Conservation (phyloP, 2,888 invertebrate genomes). For the Baccha elongata region DNA sequence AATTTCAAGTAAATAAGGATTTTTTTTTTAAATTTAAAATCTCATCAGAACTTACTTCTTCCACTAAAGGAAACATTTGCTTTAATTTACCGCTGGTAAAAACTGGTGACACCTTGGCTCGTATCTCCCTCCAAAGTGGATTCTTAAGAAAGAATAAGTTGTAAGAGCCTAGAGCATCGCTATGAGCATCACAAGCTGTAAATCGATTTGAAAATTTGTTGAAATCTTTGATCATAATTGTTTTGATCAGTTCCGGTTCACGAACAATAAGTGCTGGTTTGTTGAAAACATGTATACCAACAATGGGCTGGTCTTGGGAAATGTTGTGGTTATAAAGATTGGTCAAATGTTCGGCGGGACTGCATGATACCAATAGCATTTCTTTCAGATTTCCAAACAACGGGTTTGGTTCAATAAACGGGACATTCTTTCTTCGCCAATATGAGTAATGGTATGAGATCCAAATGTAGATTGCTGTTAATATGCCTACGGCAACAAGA, state of each 20-base stretch:
- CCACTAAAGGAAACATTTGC: constrained; percentile 12
- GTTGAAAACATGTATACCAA: constrained; percentile 82
- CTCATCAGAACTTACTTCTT: neutral
- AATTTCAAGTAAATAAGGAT: neutral
- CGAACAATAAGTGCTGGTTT: constrained; percentile 82
- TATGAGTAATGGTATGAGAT: constrained; percentile 80
- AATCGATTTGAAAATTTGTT: constrained; percentile 80
- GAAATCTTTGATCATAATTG: constrained; percentile 82
- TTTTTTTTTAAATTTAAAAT: neutral
- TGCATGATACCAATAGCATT: constrained; percentile 76
- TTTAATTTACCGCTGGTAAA: constrained; percentile 75
- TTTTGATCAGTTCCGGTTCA: constrained; percentile 82
- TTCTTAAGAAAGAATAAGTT: constrained; percentile 82
- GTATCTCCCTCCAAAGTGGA: constrained; percentile 82
- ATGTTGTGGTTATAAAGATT: constrained; percentile 77
- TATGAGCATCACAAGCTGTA: constrained; percentile 77
- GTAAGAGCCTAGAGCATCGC: constrained; percentile 80
- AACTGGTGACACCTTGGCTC: constrained; percentile 82
- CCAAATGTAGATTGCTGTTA: constrained; percentile 77
- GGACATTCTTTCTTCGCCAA: constrained; percentile 81
- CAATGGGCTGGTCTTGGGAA: constrained; percentile 77
- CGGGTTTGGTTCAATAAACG: constrained; percentile 79
- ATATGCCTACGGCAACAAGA: constrained; percentile 60
- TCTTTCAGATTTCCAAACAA: constrained; percentile 82
- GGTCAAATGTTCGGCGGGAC: neutral